Conservation (phyloP, 2,797 vertebrate species). For the Chromis chromis region DNA sequence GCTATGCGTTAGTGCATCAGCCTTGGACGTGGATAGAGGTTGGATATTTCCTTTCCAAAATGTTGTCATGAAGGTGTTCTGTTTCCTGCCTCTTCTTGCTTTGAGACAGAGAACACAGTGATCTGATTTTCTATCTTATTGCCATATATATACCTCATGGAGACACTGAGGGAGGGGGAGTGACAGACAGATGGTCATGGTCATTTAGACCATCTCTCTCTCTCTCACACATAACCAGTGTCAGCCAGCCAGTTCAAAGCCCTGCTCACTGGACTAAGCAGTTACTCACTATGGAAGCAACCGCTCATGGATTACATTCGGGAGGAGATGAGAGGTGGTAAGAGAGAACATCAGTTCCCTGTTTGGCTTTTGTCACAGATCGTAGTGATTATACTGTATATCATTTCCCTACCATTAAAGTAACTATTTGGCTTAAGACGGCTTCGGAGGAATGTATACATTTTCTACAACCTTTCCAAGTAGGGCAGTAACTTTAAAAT, state of each 20-base stretch:
- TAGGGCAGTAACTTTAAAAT: slow-evolving; percentile 38
- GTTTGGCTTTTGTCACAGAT: slow-evolving; percentile 39
- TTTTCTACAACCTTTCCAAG: slow-evolving; percentile 51
- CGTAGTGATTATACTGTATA: slow-evolving; percentile 37
- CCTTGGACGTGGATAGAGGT: slow-evolving; percentile 21
- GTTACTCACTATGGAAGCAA: slow-evolving; percentile 37
- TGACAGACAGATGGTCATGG: slow-evolving; percentile 54
- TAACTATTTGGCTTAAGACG: slow-evolving; percentile 28
- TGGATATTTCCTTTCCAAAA: slow-evolving; percentile 51
- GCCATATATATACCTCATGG: slow-evolving; percentile 73
- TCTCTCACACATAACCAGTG: slow-evolving; percentile 50
- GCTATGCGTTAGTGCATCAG: slow-evolving; percentile 5
- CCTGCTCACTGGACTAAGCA: slow-evolving; percentile 39
- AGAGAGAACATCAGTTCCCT: slow-evolving; percentile 49
- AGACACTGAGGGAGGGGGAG: slow-evolving; percentile 50
- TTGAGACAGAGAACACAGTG: slow-evolving; percentile 45
- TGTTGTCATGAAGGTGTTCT: slow-evolving; percentile 35
- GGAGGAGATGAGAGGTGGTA: slow-evolving; percentile 59
- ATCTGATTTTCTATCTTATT: slow-evolving; percentile 60
- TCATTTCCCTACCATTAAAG: slow-evolving; percentile 27
- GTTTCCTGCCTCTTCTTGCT: slow-evolving; percentile 24
- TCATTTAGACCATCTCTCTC: slow-evolving; percentile 58
- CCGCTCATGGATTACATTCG: slow-evolving; percentile 46
- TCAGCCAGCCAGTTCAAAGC: slow-evolving; percentile 52
- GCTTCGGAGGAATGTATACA: slow-evolving; percentile 50